These are phyloP conservation scores for Coregonus sp. DNA, from an alignment of 2,797 vertebrate genomes.

Conservation along the genomic window DNA sequence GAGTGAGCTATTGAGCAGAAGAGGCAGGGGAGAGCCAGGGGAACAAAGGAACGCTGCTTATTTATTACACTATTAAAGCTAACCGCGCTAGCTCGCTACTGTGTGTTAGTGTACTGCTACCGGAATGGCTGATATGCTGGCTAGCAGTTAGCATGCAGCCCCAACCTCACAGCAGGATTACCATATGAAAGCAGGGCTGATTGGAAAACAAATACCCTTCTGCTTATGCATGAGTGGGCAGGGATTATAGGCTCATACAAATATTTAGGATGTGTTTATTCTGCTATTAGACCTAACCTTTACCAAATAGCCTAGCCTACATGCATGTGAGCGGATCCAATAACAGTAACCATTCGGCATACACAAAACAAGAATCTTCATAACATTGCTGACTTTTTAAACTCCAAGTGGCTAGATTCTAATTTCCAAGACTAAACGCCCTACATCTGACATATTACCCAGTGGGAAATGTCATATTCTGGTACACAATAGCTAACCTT, in stretches of 20 bases:
- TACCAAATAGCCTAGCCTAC: not conserved
- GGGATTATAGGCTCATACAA: not conserved
- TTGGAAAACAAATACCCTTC: conserved; percentile 1
- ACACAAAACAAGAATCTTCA: not conserved
- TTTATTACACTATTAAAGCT: not conserved
- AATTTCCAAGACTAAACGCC: not conserved
- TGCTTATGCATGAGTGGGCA: conserved; percentile 1
- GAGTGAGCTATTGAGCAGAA: not conserved
- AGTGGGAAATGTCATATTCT: not conserved
- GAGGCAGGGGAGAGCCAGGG: not conserved
- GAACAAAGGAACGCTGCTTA: not conserved
- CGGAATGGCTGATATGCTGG: not conserved
- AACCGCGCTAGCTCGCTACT: not conserved
- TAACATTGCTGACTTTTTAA: not conserved
- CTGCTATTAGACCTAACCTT: not conserved
- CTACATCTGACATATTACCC: not conserved
- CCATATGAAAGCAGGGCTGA: not conserved
- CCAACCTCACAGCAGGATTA: too few species aligned
- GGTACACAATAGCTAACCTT: not conserved
- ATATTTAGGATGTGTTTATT: not conserved
- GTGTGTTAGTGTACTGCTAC: not conserved
- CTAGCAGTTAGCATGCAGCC: not conserved
- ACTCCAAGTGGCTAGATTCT: not conserved
- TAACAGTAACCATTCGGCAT: not conserved
- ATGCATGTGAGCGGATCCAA: not conserved